Percentiles rank a stretch among this genome's conserved stretches.
Evolutionary conservation across 2,113 vertebrate genomes (phyloP).

Genomic region (Eubucco bourcierii): DNA sequence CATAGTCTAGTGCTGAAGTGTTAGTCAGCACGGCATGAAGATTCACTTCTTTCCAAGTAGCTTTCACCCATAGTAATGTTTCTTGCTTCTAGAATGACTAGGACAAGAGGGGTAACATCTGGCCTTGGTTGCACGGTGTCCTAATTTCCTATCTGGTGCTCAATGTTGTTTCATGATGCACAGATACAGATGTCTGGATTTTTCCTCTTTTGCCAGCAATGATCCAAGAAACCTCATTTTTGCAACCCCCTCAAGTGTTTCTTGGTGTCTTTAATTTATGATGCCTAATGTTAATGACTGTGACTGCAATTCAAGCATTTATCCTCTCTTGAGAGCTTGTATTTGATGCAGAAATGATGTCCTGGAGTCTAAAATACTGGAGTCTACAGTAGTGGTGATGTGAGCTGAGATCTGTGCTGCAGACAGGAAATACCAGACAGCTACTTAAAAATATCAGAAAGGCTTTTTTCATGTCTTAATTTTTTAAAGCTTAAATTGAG

Average conservation of each 20-base stretch:
- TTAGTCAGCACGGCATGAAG: conserved; percentile 53
- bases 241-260: neutral
- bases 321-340: neutral
- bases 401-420: neutral
- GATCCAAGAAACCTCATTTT: neutral
- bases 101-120: conserved; percentile 27
- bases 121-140: neutral
- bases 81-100: conserved; percentile 68
- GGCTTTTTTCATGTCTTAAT: no score
- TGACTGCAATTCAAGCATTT: conserved; percentile 27
- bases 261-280: conserved; percentile 22
- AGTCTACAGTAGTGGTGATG: neutral
- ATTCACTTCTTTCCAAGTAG: conserved; percentile 71
- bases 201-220: neutral
- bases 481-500: neutral
- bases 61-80: conserved; percentile 67
- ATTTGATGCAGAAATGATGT: neutral
- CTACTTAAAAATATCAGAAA: neutral
- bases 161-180: neutral
- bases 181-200: neutral
- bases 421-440: neutral
- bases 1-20: neutral
- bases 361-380: neutral
- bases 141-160: conserved; percentile 18
- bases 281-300: conserved; percentile 7